These are phyloP conservation scores for Noturus placidus DNA, from an alignment of 2,113 vertebrate species.

Conservation along the genomic window DNA sequence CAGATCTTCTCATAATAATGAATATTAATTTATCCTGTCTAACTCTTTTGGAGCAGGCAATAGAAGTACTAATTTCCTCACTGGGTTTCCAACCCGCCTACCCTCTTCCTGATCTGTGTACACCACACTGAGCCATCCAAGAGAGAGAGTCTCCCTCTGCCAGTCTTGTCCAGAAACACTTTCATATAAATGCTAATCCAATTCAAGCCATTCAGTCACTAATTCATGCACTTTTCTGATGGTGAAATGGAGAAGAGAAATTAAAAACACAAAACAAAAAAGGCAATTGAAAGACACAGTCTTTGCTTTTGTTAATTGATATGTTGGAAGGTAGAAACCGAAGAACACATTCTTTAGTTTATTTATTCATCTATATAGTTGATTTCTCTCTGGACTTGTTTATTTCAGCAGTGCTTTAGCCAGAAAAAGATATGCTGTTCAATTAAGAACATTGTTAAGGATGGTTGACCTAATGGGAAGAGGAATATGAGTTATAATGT, in stretches of 20 bases:
- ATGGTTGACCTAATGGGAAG: not conserved
- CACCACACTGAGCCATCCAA: conserved; percentile 27
- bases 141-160: conserved; percentile 38
- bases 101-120: not conserved
- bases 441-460: not conserved
- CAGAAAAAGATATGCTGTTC: not conserved
- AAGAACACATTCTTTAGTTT: conserved; percentile 9
- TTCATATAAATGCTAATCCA: conserved; percentile 62
- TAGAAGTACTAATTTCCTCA: conserved; percentile 45
- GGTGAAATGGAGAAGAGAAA: conserved; percentile 37
- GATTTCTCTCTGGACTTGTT: not conserved
- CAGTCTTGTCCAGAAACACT: conserved; percentile 37
- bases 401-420: not conserved
- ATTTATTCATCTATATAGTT: not conserved
- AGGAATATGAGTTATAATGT: not conserved
- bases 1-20: conserved; percentile 12
- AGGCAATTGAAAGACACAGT: conserved; percentile 40
- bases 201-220: conserved; percentile 46
- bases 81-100: conserved; percentile 32
- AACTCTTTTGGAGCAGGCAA: conserved; percentile 22
- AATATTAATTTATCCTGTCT: conserved; percentile 41
- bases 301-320: conserved; percentile 36
- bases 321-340: not conserved
- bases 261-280: conserved; percentile 37
- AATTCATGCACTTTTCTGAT: conserved; percentile 46